Conservation (phyloP, 2,797 vertebrate genomes). For the Lutjanus campechanus region DNA sequence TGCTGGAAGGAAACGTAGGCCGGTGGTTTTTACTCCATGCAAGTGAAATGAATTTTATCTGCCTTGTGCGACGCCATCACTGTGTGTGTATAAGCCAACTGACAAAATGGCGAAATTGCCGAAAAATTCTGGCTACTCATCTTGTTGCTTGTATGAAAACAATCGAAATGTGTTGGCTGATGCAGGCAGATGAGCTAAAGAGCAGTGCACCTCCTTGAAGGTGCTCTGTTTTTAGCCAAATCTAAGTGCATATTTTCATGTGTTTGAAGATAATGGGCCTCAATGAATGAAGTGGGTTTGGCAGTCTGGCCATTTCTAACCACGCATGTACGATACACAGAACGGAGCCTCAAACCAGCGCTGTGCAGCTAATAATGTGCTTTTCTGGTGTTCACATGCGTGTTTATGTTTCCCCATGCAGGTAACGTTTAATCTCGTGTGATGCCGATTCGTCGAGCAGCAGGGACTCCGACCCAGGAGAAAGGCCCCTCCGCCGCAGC, state of each 20-base stretch:
- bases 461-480: constrained; percentile 91
- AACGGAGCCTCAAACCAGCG: neutral
- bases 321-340: neutral
- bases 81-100: constrained; percentile 79
- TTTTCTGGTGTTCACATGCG: neutral
- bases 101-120: constrained; percentile 88
- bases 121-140: constrained; percentile 40
- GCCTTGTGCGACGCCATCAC: constrained; percentile 87
- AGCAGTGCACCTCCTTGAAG: neutral
- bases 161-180: neutral
- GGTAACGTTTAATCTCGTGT: constrained; percentile 57
- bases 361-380: neutral
- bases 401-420: constrained; percentile 29
- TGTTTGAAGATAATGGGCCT: constrained; percentile 30
- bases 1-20: neutral
- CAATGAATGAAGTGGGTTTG: constrained; percentile 76
- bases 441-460: constrained; percentile 95
- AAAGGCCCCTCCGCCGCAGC: constrained; percentile 88
- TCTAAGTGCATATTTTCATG: neutral
- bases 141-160: neutral
- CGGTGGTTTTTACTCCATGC: constrained; percentile 38
- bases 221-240: neutral
- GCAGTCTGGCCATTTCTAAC: constrained; percentile 11
- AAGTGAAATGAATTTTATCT: constrained; percentile 78
- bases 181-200: neutral